phyloP scores from a whole-genome alignment of 1,140 invertebrate genomes.

The Ptiloglossa arizonensis region DNA sequence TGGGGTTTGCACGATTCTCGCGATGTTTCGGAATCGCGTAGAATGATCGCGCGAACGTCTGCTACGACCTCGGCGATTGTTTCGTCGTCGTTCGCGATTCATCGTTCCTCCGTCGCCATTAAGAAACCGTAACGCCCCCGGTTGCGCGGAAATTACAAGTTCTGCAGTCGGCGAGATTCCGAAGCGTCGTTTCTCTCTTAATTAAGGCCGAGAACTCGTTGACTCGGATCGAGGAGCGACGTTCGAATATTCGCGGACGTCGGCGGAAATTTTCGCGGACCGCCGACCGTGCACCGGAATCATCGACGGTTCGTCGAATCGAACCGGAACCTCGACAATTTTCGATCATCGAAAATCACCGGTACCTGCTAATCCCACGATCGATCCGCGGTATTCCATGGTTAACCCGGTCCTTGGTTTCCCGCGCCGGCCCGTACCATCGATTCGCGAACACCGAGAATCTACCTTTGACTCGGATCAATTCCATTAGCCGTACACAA shows the following conservation, averaged over 20 bases:
- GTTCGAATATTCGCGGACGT: neutral
- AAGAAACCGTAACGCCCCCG: neutral
- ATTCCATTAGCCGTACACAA: constrained; percentile 10
- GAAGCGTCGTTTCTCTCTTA: neutral
- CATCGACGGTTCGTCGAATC: neutral
- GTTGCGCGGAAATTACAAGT: neutral
- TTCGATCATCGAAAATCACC: neutral
- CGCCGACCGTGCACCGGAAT: neutral
- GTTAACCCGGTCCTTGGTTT: constrained; percentile 5
- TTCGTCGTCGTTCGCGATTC: neutral
- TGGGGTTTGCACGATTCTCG: no score
- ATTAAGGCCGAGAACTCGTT: constrained; percentile 15
- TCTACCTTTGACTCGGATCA: neutral
- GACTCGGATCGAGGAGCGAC: neutral
- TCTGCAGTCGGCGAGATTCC: neutral
- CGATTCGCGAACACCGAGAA: neutral
- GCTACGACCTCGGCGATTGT: neutral
- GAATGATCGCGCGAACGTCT: neutral
- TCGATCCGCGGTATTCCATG: constrained; percentile 30
- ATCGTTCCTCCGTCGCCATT: neutral
- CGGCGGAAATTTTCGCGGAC: no score
- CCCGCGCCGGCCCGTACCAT: neutral
- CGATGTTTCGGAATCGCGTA: no score
- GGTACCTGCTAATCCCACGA: neutral
- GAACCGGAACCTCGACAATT: constrained; percentile 16